These are phyloP conservation scores for Falcunculus frontatus DNA, from an alignment of 2,113 vertebrate genomes.

Conservation along the genomic window DNA sequence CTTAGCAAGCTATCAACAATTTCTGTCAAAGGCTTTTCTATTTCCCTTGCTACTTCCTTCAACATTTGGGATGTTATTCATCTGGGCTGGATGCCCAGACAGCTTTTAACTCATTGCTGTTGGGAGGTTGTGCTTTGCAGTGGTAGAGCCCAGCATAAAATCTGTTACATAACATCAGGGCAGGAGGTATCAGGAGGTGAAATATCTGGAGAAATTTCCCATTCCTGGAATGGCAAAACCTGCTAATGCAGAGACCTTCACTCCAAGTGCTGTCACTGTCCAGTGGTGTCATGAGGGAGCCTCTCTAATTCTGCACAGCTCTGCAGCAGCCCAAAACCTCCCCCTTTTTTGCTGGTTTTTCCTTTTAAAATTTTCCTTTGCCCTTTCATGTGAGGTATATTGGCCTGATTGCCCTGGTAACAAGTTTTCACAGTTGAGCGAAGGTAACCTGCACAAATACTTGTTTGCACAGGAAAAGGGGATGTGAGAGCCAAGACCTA, in stretches of 20 bases:
- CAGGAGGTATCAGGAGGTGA: slow-evolving; percentile 42
- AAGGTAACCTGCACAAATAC: slow-evolving; percentile 41
- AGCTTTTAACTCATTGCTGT: slow-evolving; percentile 71
- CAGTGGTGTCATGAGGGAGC: neutral
- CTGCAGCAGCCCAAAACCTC: neutral
- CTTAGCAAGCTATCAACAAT: slow-evolving; percentile 74
- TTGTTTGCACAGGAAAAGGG: slow-evolving; percentile 44
- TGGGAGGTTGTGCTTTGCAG: slow-evolving; percentile 43
- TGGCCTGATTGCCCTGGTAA: slow-evolving; percentile 27
- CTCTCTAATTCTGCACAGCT: neutral
- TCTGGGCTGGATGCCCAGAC: slow-evolving; percentile 74
- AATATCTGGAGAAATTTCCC: slow-evolving; percentile 35
- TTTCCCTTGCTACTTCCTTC: slow-evolving; percentile 75
- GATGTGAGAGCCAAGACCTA: slow-evolving; percentile 19
- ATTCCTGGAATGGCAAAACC: slow-evolving; percentile 4
- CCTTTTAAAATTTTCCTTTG: slow-evolving; percentile 16
- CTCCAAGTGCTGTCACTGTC: neutral
- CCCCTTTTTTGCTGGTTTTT: neutral
- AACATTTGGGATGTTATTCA: slow-evolving; percentile 72
- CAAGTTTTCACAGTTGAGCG: neutral
- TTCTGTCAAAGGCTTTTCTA: slow-evolving; percentile 76
- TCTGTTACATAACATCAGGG: slow-evolving; percentile 26
- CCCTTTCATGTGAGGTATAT: slow-evolving; percentile 8
- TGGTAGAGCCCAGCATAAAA: slow-evolving; percentile 49
- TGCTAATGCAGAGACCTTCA: neutral